Percentiles rank a stretch among this genome's conserved stretches.
Evolutionary conservation across 2,113 vertebrate species (phyloP).

Genomic region (Paedocypris sp.): DNA sequence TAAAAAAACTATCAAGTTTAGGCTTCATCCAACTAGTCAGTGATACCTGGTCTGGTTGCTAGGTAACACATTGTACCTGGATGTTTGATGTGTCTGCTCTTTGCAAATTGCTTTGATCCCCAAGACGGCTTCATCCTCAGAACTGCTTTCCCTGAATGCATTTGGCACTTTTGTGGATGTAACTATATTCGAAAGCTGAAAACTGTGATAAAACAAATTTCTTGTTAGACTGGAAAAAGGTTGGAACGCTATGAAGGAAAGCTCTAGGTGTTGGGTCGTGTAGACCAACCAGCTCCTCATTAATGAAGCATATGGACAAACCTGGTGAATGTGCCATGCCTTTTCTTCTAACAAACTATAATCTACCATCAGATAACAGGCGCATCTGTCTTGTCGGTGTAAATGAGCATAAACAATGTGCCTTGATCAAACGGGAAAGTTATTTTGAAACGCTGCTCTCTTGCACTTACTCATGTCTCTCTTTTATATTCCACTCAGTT

Average conservation of each 20-base stretch:
- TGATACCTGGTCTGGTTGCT: conserved; percentile 65
- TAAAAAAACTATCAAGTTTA: no score
- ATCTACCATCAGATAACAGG: conserved; percentile 3
- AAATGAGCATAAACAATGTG: conserved; percentile 5
- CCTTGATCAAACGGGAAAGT: background rate
- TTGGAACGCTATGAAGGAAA: conserved; percentile 43
- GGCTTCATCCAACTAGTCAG: conserved; percentile 37
- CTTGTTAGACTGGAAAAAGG: conserved; percentile 50
- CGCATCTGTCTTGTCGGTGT: background rate
- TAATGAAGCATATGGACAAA: conserved; percentile 30
- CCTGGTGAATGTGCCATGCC: background rate
- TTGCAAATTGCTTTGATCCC: conserved; percentile 63
- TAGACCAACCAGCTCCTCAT: conserved; percentile 32
- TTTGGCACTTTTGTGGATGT: conserved; percentile 46
- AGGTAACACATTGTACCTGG: conserved; percentile 55
- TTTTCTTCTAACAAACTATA: background rate
- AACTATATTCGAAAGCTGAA: conserved; percentile 53
- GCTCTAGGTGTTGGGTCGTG: conserved; percentile 33
- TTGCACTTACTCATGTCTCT: background rate
- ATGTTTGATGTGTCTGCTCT: conserved; percentile 55
- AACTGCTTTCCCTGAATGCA: conserved; percentile 49
- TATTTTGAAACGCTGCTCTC: background rate
- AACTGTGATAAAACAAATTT: conserved; percentile 47
- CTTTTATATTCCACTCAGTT: background rate
- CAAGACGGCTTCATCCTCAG: conserved; percentile 45